Percentiles rank a stretch among this genome's conserved stretches.
These are phyloP conservation scores for Silurus asotus DNA, from an alignment of 2,113 vertebrate species.

Conservation along the genomic window DNA sequence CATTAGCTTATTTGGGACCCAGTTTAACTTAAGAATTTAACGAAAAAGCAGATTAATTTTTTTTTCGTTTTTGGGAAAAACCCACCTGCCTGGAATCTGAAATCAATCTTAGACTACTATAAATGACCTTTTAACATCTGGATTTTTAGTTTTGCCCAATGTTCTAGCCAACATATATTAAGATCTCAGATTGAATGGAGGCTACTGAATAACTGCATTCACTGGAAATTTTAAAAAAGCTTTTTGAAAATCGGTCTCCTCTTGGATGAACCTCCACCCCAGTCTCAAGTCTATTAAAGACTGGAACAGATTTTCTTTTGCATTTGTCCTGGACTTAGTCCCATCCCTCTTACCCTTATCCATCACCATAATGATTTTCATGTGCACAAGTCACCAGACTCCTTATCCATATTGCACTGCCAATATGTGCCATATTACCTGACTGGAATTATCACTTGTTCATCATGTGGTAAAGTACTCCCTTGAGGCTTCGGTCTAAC, in stretches of 20 bases:
- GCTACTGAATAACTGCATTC: background rate
- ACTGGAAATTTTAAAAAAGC: background rate
- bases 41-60: background rate
- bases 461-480: background rate
- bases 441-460: conserved; percentile 3
- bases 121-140: background rate
- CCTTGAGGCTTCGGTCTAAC: background rate
- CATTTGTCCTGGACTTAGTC: background rate
- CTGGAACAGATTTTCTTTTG: background rate
- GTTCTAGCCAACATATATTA: background rate
- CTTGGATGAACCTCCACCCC: background rate
- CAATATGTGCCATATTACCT: background rate
- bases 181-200: background rate
- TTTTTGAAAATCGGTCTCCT: background rate
- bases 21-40: background rate
- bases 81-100: background rate
- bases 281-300: background rate
- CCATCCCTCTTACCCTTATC: background rate
- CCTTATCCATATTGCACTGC: background rate
- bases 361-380: background rate
- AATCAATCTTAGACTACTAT: background rate
- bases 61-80: fast-evolving
- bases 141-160: background rate
- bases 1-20: background rate
- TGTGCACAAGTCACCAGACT: background rate